These are phyloP conservation scores for Catalaphyllia jardinei DNA, from an alignment of 64 coral and sea anemone species.

Conservation along the genomic window DNA sequence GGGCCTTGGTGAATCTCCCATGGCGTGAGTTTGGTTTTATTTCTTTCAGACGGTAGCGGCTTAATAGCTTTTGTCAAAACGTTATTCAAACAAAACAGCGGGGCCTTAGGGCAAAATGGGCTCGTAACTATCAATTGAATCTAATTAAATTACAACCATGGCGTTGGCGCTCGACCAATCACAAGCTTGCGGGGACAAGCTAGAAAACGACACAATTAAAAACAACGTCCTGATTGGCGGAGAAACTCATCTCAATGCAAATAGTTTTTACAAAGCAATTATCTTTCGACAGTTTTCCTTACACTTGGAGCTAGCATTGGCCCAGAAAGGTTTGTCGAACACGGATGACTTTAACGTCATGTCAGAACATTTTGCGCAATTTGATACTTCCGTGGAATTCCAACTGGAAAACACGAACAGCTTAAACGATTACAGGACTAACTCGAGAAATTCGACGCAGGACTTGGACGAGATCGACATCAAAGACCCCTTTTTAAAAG, in stretches of 20 bases:
- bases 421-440: not conserved
- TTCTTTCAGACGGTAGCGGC: constrained; percentile 15
- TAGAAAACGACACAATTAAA: constrained; percentile 78
- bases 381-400: constrained; percentile 6
- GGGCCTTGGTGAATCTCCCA: not conserved
- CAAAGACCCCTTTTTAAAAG: constrained; percentile 20
- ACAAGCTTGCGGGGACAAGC: constrained; percentile 26
- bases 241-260: constrained; percentile 66
- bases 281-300: constrained; percentile 70
- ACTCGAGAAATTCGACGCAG: not conserved
- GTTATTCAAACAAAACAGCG: constrained; percentile 64
- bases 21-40: constrained; percentile 6
- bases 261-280: constrained; percentile 97
- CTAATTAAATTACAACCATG: constrained; percentile 76
- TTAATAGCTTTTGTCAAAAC: constrained; percentile 60
- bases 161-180: constrained; percentile 63
- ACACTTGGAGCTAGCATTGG: constrained; percentile 74
- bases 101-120: constrained; percentile 15
- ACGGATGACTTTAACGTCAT: constrained; percentile 9
- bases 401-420: not conserved
- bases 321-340: constrained; percentile 28
- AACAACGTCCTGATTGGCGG: constrained; percentile 58
- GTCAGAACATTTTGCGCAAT: constrained; percentile 11
- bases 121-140: constrained; percentile 85
- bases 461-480: not conserved